Base-by-base conservation (phyloP, 2,888 invertebrate species). In the Coleophora deauratella region DNA sequence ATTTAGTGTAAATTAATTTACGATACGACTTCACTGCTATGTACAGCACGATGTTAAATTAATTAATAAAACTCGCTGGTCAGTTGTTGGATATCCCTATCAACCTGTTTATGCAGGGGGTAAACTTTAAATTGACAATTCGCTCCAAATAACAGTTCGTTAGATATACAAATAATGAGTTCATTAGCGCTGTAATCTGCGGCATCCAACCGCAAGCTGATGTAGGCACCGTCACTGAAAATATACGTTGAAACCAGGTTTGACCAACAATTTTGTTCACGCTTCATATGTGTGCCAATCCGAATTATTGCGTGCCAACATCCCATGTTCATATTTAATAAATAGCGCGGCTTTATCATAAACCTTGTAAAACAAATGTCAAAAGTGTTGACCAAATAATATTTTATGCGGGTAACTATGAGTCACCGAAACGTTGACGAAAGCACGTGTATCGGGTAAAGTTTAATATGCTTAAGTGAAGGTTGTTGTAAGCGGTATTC, bases 111-210 rank as follows among this genome's bases (percentile, higher is more conserved):
- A 2, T 31, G 31, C 31, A 31, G 10, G 31, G 10, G 21, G 21
- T 21, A 21, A 21, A 21, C 21, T 21, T 6, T 21, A 4, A 21
- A 21, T 21, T 21, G 21, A 21, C 21, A 21, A 21, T 21, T 21
- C 21, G 21, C 21, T 21, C 6, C 21, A 21, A 21, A 21, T 6
- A 21, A 62, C 67, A 69, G 75, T 80, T 82, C 81, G 77, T 84
- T 84, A 82, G 76, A 73, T 67, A 64, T 65, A 60, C 73, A 79
- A 82, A 84, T 79, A 81, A 80, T 78, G 72, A 72, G 68, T 82
- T 84, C 81, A 84, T 84, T 82, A 82, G 78, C 59, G 71, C 59
- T 69, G 68, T 78, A 82, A 84, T 79, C 68, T 66, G 74, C 60
- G 71, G 72, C 65, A 61, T 66, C 63, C 63, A 58, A 60, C 63